A percentile compares a stretch with the other conserved stretches of the same genome.
Conservation (phyloP, 2,888 invertebrate genomes). For the Marronus borbonicus region DNA sequence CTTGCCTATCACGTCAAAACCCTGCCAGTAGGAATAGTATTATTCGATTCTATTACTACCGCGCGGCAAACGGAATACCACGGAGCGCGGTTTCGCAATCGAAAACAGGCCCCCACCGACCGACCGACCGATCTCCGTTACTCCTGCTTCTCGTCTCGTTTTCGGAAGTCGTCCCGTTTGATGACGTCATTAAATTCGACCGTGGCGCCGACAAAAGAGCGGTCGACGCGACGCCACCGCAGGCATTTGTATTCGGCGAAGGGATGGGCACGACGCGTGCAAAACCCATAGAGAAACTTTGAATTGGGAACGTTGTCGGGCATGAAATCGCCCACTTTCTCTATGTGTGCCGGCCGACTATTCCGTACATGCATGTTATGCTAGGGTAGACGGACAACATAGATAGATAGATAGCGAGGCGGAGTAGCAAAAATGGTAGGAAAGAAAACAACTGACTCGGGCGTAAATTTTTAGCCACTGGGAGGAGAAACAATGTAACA, state of each 20-base stretch:
- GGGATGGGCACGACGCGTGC: slow-evolving; percentile 56
- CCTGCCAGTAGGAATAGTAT: no score
- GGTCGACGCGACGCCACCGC: slow-evolving; percentile 64
- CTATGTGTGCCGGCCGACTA: neutral
- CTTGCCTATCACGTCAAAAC: no score
- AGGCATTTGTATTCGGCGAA: slow-evolving; percentile 65
- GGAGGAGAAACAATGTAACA: neutral
- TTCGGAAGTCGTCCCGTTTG: slow-evolving; percentile 66
- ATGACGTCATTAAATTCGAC: slow-evolving; percentile 66
- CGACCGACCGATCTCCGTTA: neutral
- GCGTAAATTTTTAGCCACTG: slow-evolving; percentile 25
- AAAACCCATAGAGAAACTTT: neutral
- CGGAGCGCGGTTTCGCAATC: no score
- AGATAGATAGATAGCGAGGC: neutral
- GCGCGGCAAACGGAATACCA: no score
- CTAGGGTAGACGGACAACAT: neutral
- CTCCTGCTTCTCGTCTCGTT: slow-evolving; percentile 48
- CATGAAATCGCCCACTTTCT: neutral
- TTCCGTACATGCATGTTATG: neutral
- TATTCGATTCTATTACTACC: no score
- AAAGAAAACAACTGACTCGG: slow-evolving; percentile 9
- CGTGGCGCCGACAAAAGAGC: slow-evolving; percentile 63
- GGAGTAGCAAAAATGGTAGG: neutral
- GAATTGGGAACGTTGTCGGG: neutral
- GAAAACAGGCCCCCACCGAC: neutral